Conservation (phyloP, 2,113 vertebrate genomes). For the human (Homo sapiens) region GRCh38 chr2:48899501-48900000, state of each 20-base stretch:
- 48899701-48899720: background rate
- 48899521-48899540: background rate
- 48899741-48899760: background rate
- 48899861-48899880: slow-evolving; percentile 44
- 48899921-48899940: slow-evolving; percentile 31
- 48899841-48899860: slow-evolving; percentile 27
- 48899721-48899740: background rate
- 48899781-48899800: background rate
- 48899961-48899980: slow-evolving; percentile 33
- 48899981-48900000: background rate
- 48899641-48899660: background rate
- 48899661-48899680: background rate
- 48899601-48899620: background rate
- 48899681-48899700: background rate
- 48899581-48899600: background rate
- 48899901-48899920: background rate
- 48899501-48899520: rapidly evolving
- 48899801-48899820: background rate
- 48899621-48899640: background rate
- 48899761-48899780: background rate
- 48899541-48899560: background rate
- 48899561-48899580: background rate
- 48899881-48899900: slow-evolving; percentile 38
- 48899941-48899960: background rate
- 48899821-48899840: background rate